These are phyloP conservation scores for Tenthredo notha DNA, from an alignment of 2,888 invertebrate genomes.

Conservation along the genomic window DNA sequence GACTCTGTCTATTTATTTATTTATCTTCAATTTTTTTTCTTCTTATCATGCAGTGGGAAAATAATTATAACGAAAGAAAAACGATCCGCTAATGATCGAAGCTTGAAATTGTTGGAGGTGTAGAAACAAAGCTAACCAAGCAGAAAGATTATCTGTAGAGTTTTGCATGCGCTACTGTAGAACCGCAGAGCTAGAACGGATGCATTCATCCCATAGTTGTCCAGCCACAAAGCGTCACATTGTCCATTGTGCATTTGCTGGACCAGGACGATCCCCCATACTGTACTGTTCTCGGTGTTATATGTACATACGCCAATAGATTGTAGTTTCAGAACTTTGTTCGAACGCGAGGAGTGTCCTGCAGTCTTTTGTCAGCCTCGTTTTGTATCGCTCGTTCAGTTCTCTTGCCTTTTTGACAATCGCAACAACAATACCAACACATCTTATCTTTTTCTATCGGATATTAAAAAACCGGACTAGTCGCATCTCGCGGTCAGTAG, in stretches of 20 bases:
- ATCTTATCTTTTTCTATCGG: neutral
- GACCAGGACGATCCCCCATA: slow-evolving; percentile 12
- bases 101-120: neutral
- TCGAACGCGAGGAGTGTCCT: slow-evolving; percentile 19
- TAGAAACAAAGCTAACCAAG: slow-evolving; percentile 32
- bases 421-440: neutral
- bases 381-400: neutral
- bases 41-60: neutral
- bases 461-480: neutral
- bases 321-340: slow-evolving; percentile 30
- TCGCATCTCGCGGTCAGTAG: slow-evolving; percentile 5
- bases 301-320: slow-evolving; percentile 20
- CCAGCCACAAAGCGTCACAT: slow-evolving; percentile 40
- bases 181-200: slow-evolving; percentile 27
- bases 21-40: neutral
- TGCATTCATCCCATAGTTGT: slow-evolving; percentile 47
- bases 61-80: neutral
- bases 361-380: slow-evolving; percentile 32
- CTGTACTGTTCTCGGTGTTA: neutral
- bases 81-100: neutral
- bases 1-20: neutral
- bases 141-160: slow-evolving; percentile 41
- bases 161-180: neutral
- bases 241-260: slow-evolving; percentile 36
- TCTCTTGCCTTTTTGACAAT: neutral